A percentile compares a stretch with the other conserved stretches of the same genome.
Evolutionary conservation across 2,113 vertebrate species (phyloP).

Genomic region (Cephalopholis sonnerati): DNA sequence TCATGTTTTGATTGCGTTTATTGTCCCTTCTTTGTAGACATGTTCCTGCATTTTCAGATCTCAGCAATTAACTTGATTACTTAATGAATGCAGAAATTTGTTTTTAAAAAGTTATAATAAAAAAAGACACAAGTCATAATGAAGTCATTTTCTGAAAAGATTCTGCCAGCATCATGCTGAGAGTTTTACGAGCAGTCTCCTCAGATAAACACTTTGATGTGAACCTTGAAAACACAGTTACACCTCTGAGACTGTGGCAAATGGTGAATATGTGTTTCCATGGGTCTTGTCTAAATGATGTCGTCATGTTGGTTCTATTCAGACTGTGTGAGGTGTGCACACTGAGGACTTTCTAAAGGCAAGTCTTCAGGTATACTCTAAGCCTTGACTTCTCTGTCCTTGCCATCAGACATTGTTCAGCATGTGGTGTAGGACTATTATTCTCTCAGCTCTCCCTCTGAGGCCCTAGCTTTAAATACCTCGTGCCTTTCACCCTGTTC

Average conservation of each 20-base stretch:
- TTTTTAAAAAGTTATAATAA: too few relatives aligned
- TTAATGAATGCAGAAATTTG: too few relatives aligned
- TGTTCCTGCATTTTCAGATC: neutral
- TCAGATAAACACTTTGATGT: neutral
- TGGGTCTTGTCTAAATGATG: neutral
- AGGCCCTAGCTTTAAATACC: neutral
- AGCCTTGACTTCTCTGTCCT: conserved; percentile 21
- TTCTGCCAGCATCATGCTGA: neutral
- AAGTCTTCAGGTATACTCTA: neutral
- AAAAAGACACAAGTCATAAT: neutral
- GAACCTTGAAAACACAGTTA: conserved; percentile 10
- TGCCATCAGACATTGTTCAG: neutral
- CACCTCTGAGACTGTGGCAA: neutral
- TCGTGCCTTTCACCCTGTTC: neutral
- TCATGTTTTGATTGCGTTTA: neutral
- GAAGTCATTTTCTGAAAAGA: neutral
- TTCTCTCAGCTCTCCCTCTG: conserved; percentile 3
- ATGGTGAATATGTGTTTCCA: neutral
- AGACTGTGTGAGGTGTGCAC: neutral
- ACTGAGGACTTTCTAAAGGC: neutral
- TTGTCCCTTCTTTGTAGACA: neutral
- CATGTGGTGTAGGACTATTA: neutral
- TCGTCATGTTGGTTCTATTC: neutral
- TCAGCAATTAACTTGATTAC: neutral
- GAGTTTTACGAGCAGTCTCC: neutral